phyloP scores from a whole-genome alignment of 2,888 invertebrate genomes.

The Ariolimax columbianus region DNA sequence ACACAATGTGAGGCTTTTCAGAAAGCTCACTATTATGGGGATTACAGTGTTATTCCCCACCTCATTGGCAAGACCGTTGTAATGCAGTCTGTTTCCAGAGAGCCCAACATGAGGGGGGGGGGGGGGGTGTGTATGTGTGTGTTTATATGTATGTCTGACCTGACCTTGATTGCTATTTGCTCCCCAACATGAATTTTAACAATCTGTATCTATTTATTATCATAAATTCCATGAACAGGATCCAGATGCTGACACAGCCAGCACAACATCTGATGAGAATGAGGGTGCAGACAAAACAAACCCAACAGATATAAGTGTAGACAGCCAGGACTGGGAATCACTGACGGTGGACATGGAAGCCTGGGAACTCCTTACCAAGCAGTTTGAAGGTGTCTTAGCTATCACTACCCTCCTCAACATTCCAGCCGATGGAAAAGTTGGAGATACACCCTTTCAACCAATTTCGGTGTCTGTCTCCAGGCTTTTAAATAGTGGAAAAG shows the following conservation, averaged over 20 bases:
- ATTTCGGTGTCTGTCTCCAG: conserved; percentile 74
- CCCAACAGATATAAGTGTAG: conserved; percentile 33
- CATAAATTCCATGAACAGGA: conserved; percentile 58
- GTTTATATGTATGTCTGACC: too few species aligned
- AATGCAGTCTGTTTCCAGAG: too few species aligned
- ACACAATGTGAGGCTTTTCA: too few species aligned
- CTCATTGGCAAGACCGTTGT: too few species aligned
- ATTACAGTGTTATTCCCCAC: too few species aligned
- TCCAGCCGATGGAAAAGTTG: conserved; percentile 47
- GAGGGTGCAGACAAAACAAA: conserved; percentile 14
- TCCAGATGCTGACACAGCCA: conserved; percentile 72
- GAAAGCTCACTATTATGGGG: too few species aligned
- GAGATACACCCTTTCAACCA: conserved; percentile 52
- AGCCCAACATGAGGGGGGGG: too few species aligned
- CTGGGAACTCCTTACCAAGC: conserved; percentile 91
- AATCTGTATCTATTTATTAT: not conserved
- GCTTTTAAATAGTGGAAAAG: conserved; percentile 79
- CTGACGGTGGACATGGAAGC: conserved; percentile 90
- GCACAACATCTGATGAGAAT: conserved; percentile 57
- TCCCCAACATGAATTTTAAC: too few species aligned
- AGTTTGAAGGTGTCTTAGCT: conserved; percentile 91
- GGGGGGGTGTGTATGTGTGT: too few species aligned
- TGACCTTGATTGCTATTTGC: too few species aligned
- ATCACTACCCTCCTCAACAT: conserved; percentile 72
- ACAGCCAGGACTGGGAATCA: conserved; percentile 85